Conservation (phyloP, 1,140 invertebrate species). For the Bombus turneri region DNA sequence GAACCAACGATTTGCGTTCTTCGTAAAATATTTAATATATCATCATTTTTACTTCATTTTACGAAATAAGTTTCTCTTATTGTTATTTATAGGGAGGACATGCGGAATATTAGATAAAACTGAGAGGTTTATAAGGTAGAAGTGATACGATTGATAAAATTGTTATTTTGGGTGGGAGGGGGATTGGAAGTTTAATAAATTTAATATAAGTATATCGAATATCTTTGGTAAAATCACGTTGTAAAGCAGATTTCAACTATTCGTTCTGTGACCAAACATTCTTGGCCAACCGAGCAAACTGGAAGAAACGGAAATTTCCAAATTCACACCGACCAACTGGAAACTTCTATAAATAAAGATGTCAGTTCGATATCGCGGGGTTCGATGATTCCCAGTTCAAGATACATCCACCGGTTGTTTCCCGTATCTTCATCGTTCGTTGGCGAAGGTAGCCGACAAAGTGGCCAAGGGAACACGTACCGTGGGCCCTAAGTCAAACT, state of each 20-base stretch:
- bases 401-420: constrained; percentile 31
- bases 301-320: constrained; percentile 22
- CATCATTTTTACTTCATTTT: background rate
- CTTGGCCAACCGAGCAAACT: background rate
- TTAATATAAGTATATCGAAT: background rate
- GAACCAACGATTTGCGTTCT: background rate
- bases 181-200: background rate
- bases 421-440: constrained; percentile 39
- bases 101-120: no score
- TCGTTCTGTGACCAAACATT: background rate
- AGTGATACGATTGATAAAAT: no score
- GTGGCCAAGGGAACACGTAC: constrained; percentile 25
- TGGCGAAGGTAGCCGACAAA: constrained; percentile 39
- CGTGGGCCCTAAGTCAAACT: constrained; percentile 62
- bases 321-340: constrained; percentile 26
- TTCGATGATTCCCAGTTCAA: constrained; percentile 32
- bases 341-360: constrained; percentile 56
- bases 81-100: no score
- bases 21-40: background rate
- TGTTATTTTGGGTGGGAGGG: no score
- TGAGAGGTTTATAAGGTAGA: no score
- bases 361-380: constrained; percentile 51
- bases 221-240: no score
- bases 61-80: no score
- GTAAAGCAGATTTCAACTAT: background rate